phyloP scores from a whole-genome alignment of 2,797 vertebrate genomes.

The Carduelis carduelis region DNA sequence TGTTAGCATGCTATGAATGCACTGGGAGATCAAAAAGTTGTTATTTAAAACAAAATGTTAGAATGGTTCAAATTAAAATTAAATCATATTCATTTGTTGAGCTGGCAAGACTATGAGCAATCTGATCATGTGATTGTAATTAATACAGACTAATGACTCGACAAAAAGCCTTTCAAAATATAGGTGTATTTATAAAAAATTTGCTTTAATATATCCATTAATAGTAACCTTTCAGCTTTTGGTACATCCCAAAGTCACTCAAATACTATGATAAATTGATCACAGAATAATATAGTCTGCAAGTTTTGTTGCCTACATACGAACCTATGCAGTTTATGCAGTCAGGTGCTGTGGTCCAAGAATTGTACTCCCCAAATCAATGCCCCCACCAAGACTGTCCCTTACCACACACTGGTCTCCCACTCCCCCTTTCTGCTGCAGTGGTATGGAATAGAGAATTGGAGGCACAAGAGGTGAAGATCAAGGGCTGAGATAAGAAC shows the following conservation, averaged over 20 bases:
- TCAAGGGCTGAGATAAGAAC: not conserved
- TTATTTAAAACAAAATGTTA: slow-evolving; percentile 32
- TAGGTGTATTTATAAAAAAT: not conserved
- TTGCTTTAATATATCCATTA: not conserved
- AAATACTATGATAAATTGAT: not conserved
- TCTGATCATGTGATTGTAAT: not conserved
- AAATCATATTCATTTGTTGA: not conserved
- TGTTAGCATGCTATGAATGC: slow-evolving; percentile 34
- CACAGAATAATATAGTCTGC: not conserved
- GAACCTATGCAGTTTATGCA: not conserved
- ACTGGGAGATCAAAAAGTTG: slow-evolving; percentile 40
- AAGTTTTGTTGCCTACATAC: not conserved
- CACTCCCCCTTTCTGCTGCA: not conserved
- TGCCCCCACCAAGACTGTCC: not conserved
- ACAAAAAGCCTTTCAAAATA: not conserved
- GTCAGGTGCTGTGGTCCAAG: not conserved
- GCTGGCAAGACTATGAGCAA: not conserved
- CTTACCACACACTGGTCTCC: not conserved
- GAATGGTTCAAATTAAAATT: slow-evolving; percentile 32
- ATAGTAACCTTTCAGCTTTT: not conserved
- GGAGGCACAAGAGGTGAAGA: not conserved
- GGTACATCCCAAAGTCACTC: not conserved
- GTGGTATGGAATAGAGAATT: not conserved
- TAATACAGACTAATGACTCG: not conserved
- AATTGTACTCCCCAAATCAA: not conserved